Conservation (phyloP, 2,888 invertebrate species). For the Acleris cristana region DNA sequence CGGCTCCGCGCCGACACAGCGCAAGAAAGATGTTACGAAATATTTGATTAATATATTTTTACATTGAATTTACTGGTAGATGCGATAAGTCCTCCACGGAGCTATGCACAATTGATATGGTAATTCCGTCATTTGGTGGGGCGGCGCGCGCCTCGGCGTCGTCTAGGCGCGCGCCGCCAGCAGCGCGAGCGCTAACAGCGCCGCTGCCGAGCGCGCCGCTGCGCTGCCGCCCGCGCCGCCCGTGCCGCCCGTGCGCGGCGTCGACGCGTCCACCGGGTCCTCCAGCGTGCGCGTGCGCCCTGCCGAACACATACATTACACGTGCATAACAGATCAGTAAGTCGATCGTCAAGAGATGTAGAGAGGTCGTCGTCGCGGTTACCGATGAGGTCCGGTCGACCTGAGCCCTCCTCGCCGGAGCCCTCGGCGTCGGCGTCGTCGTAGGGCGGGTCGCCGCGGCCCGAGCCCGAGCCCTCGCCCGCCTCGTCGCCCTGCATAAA, state of each 20-base stretch:
- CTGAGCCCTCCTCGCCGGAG: constrained; percentile 78
- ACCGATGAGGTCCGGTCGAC: constrained; percentile 62
- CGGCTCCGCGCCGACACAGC: background rate
- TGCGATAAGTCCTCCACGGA: constrained; percentile 18
- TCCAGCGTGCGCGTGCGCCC: constrained; percentile 48
- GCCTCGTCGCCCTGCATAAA: constrained; percentile 86
- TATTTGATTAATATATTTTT: constrained; percentile 35
- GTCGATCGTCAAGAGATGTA: background rate
- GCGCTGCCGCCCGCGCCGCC: constrained; percentile 53
- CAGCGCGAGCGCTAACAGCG: constrained; percentile 46
- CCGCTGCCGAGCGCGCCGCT: constrained; percentile 45
- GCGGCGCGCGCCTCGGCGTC: constrained; percentile 42
- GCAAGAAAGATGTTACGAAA: constrained; percentile 11
- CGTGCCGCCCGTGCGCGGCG: constrained; percentile 60
- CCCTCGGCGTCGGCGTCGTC: constrained; percentile 78
- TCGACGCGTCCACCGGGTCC: constrained; percentile 58
- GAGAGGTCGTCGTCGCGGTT: constrained; percentile 41
- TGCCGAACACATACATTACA: constrained; percentile 39
- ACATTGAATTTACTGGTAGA: constrained; percentile 41
- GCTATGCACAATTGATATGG: constrained; percentile 58
- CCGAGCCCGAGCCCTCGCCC: constrained; percentile 85
- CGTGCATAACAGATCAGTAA: background rate
- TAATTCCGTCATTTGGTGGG: constrained; percentile 45
- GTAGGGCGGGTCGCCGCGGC: constrained; percentile 74
- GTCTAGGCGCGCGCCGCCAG: constrained; percentile 48